Conservation (phyloP, 2,888 invertebrate genomes). For the Pachydiplax longipennis region DNA sequence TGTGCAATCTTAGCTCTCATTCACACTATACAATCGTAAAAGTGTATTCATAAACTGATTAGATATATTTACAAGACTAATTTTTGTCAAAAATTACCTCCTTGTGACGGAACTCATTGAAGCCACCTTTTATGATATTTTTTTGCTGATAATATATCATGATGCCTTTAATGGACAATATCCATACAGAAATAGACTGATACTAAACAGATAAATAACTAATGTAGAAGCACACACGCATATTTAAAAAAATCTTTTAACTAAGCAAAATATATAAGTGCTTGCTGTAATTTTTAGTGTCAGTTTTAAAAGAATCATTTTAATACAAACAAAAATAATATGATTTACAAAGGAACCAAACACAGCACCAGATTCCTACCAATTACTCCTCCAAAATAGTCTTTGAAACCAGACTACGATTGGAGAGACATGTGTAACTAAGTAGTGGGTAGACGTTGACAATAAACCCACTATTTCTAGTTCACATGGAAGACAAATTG, state of each 20-base stretch:
- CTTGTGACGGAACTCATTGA: background rate
- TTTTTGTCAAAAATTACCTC: background rate
- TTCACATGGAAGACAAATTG: constrained; percentile 4
- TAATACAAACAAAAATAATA: background rate
- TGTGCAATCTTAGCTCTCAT: background rate
- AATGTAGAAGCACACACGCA: background rate
- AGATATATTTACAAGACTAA: constrained; percentile 2
- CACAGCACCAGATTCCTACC: constrained; percentile 17
- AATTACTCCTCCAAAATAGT: background rate
- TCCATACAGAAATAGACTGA: background rate
- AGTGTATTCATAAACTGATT: background rate
- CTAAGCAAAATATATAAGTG: background rate
- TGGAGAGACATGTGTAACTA: background rate
- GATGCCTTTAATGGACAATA: background rate
- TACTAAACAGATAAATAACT: background rate
- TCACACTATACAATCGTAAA: background rate
- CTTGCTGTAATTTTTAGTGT: background rate
- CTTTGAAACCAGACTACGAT: background rate
- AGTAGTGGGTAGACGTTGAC: background rate
- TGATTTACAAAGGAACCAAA: constrained; percentile 8
- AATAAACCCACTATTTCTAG: background rate
- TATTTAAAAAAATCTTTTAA: background rate
- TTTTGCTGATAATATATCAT: background rate
- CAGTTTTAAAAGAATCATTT: background rate
- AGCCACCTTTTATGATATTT: background rate